Evolutionary conservation across 2,113 vertebrate genomes (phyloP), one percentile per base, ranked within the genome.

Genomic region (Ptilorrhoa leucosticta): DNA sequence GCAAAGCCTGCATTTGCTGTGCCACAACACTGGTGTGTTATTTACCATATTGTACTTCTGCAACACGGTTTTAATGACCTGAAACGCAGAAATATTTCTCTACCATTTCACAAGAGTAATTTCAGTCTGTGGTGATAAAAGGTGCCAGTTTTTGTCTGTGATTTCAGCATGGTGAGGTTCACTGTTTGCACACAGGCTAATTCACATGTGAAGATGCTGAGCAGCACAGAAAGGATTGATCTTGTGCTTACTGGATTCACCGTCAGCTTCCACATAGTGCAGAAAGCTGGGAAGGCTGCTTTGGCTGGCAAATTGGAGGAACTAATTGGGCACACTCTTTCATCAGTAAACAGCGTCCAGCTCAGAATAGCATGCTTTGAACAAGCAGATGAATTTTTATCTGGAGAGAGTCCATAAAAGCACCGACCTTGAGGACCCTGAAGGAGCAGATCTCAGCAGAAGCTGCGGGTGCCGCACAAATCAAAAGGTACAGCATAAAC

Each of bases 391-490:
- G 2, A 44, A 35, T 79, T 71, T 85, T 76, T 7, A 30, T 64
- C 42, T 39, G 58, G 28, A 84, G 37, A 40, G 20, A 50, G 13
- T 50, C 42, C 45, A 35, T 77, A 50, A 60, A 53, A 68, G 26
- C 57, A 22, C 35, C 39, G 47, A 21, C 72, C 40, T 33, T 1
- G 3, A 40, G 51, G 35, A 68, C 15, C 15, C 6, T 0, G 1
- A 78, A 31, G 44, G n/a, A 89, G 17, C 2, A 3, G 30, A 65
- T 40, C 40, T 73, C 60, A 10, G 54, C 58, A 57, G 66, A 58
- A 93, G 72, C 79, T 51, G 51, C 0, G 0, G 19, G 23, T 44
- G 75, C 35, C 0, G 0, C 27, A 8, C 61, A 39, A 20, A 50
- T 51, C 51, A 40, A 82, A 94, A 90, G 11, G 21, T 3, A 12